A percentile compares a stretch with the other conserved stretches of the same genome.
Conservation (phyloP, 2,888 invertebrate species). For the Lucinisca nassula region DNA sequence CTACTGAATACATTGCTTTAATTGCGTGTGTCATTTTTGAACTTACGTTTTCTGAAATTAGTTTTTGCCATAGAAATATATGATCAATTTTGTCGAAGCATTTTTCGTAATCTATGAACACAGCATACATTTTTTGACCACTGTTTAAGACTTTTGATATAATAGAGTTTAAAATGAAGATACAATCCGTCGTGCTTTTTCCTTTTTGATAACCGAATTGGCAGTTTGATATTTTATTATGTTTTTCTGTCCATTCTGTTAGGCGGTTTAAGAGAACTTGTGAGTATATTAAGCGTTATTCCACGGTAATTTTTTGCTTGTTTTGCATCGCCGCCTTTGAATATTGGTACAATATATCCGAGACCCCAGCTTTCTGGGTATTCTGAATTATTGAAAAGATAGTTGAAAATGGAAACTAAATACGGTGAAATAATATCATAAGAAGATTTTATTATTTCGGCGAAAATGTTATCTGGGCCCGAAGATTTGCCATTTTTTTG, state of each 20-base stretch:
- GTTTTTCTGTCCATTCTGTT: too few relatives aligned
- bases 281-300: slow-evolving; percentile 25
- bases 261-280: slow-evolving; percentile 17
- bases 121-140: too few relatives aligned
- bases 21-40: slow-evolving; percentile 30
- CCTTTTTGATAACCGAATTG: too few relatives aligned
- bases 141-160: too few relatives aligned
- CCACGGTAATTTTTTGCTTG: slow-evolving; percentile 16
- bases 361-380: slow-evolving; percentile 34
- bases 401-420: slow-evolving; percentile 17
- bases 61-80: slow-evolving; percentile 22
- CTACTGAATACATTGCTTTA: slow-evolving; percentile 34
- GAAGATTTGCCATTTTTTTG: slow-evolving; percentile 23
- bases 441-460: slow-evolving; percentile 23
- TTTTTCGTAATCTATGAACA: slow-evolving; percentile 33
- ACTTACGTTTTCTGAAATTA: slow-evolving; percentile 37
- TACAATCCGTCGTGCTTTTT: slow-evolving; percentile 11
- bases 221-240: too few relatives aligned
- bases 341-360: slow-evolving; percentile 41
- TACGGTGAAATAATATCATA: slow-evolving; percentile 26
- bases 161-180: too few relatives aligned
- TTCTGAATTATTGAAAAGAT: slow-evolving; percentile 15
- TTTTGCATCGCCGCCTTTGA: slow-evolving; percentile 17
- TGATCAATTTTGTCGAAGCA: slow-evolving; percentile 40
- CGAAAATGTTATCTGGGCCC: background rate